phyloP scores from a whole-genome alignment of 2,888 invertebrate species.

The Flexamia atlantica region DNA sequence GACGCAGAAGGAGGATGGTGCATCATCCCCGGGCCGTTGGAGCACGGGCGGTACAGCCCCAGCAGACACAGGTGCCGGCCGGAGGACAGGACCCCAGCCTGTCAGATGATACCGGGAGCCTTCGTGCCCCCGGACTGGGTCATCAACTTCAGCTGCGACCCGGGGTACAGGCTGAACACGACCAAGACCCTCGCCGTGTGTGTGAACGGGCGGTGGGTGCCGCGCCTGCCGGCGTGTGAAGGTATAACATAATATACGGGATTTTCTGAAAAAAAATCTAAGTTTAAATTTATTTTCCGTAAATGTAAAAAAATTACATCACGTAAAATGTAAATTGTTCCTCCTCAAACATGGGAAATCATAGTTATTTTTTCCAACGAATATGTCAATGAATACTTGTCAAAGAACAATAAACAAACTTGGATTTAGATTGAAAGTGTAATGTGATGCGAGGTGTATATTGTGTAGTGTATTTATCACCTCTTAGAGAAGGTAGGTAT shows the following conservation, averaged over 20 bases:
- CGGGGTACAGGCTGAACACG: not conserved
- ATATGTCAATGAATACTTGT: too few species aligned
- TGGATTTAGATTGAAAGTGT: too few species aligned
- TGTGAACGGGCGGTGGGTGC: not conserved
- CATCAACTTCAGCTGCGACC: not conserved
- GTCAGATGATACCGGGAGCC: constrained; percentile 1
- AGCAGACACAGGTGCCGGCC: not conserved
- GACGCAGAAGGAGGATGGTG: not conserved
- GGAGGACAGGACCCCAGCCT: not conserved
- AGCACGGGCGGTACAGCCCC: not conserved
- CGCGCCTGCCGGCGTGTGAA: not conserved
- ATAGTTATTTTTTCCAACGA: too few species aligned
- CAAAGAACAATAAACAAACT: too few species aligned
- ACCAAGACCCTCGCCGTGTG: not conserved
- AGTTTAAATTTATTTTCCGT: too few species aligned
- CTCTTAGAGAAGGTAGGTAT: too few species aligned
- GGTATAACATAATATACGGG: not conserved
- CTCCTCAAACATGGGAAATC: too few species aligned
- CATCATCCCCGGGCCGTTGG: not conserved
- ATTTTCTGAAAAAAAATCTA: too few species aligned
- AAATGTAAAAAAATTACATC: too few species aligned
- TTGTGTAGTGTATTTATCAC: too few species aligned
- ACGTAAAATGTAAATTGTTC: too few species aligned
- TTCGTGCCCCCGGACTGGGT: constrained; percentile 5
- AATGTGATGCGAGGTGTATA: too few species aligned